Percentiles rank a stretch among this genome's conserved stretches.
phyloP scores from a whole-genome alignment of 2,888 invertebrate genomes.

The Lithophane ornitopus region DNA sequence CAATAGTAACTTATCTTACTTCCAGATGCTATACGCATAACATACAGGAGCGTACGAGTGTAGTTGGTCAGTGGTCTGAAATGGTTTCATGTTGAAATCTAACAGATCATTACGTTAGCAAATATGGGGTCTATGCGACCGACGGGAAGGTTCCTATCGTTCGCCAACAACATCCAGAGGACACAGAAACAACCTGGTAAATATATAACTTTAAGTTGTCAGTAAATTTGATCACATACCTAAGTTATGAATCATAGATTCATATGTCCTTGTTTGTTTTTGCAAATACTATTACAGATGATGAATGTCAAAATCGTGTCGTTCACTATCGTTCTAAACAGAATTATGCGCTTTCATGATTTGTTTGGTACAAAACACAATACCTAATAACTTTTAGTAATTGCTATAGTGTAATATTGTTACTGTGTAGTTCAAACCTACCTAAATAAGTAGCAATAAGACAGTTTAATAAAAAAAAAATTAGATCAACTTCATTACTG shows the following conservation, averaged over 20 bases:
- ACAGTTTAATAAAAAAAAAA: background rate
- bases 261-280: conserved; percentile 73
- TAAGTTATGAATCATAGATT: conserved; percentile 76
- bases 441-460: background rate
- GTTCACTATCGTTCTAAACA: background rate
- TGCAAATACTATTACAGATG: conserved; percentile 37
- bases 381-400: background rate
- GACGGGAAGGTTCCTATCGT: conserved; percentile 91
- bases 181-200: conserved; percentile 89
- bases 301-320: conserved; percentile 39
- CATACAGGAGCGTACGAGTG: conserved; percentile 65
- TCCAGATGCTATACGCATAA: conserved; percentile 79
- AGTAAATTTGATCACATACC: conserved; percentile 70
- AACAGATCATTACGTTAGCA: conserved; percentile 63
- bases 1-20: conserved; percentile 73
- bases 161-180: conserved; percentile 91
- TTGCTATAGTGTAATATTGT: background rate
- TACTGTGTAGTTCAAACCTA: background rate
- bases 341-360: background rate
- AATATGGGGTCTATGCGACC: conserved; percentile 92
- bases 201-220: conserved; percentile 63
- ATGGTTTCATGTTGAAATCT: conserved; percentile 77
- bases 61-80: conserved; percentile 67
- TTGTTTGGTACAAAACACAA: background rate
- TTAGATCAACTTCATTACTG: background rate